phyloP scores from a whole-genome alignment of 2,888 invertebrate genomes.

The Lycophotia porphyrea region DNA sequence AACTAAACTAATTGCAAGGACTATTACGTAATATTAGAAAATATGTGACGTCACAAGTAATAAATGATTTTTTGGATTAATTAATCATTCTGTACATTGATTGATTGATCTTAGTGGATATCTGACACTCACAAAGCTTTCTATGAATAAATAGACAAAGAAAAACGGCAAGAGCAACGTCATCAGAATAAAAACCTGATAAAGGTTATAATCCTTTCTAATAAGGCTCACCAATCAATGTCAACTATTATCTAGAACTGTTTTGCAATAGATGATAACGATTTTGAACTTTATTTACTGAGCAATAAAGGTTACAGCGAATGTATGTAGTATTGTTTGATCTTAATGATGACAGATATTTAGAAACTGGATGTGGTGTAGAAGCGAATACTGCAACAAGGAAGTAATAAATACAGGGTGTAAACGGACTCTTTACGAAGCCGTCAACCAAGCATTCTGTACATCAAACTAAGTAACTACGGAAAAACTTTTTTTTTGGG shows the following conservation, averaged over 20 bases:
- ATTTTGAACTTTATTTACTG: constrained; percentile 22
- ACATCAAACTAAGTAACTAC: too few species aligned
- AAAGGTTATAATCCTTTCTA: constrained; percentile 65
- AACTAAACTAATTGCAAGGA: neutral
- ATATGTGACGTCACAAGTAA: neutral
- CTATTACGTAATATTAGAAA: neutral
- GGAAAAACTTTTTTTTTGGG: too few species aligned
- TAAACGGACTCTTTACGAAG: too few species aligned
- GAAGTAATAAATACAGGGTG: too few species aligned
- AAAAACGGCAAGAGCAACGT: constrained; percentile 5
- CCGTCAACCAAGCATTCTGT: too few species aligned
- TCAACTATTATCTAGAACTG: constrained; percentile 41
- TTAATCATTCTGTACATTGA: neutral
- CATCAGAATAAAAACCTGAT: constrained; percentile 28
- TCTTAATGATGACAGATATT: constrained; percentile 1
- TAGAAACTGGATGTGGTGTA: constrained; percentile 2
- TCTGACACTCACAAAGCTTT: neutral
- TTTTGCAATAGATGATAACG: neutral
- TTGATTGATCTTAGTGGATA: neutral
- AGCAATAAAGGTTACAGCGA: neutral
- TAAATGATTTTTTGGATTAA: neutral
- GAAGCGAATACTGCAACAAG: constrained; percentile 2
- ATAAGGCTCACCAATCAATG: constrained; percentile 55
- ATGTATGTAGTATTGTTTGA: neutral
- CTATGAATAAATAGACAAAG: constrained; percentile 40